A percentile compares a stretch with the other conserved stretches of the same genome.
Conservation (phyloP, 2,888 invertebrate genomes). For the Phaonia tiefii region DNA sequence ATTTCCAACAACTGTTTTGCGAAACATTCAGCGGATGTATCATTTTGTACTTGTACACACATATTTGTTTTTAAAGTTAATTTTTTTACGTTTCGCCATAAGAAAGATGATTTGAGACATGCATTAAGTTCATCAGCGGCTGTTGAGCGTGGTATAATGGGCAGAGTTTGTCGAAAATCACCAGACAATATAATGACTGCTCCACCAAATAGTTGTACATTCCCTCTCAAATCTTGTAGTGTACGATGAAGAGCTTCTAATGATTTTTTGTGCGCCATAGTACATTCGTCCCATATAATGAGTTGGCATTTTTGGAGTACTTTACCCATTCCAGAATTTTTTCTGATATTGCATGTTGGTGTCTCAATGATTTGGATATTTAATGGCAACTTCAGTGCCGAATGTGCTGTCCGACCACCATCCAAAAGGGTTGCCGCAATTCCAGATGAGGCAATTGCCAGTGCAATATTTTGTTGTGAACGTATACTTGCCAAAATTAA, state of each 20-base stretch:
- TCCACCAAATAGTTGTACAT: neutral
- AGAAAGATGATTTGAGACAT: slow-evolving; percentile 3
- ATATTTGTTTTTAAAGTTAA: slow-evolving; percentile 69
- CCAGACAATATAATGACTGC: slow-evolving; percentile 56
- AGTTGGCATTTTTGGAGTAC: slow-evolving; percentile 42
- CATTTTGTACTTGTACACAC: slow-evolving; percentile 68
- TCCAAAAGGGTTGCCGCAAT: neutral
- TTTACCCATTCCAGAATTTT: slow-evolving; percentile 32
- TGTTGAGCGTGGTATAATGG: slow-evolving; percentile 29
- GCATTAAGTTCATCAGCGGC: slow-evolving; percentile 39
- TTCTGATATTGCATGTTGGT: too few relatives aligned
- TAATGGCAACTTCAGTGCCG: too few relatives aligned
- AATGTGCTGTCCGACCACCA: too few relatives aligned
- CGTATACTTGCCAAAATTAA: slow-evolving; percentile 48
- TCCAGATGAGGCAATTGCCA: too few relatives aligned
- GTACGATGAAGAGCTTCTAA: slow-evolving; percentile 58
- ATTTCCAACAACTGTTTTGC: slow-evolving; percentile 7
- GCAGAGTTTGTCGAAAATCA: slow-evolving; percentile 61
- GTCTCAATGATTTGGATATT: too few relatives aligned
- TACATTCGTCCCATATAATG: slow-evolving; percentile 58
- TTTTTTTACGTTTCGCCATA: slow-evolving; percentile 6
- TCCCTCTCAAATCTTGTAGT: slow-evolving; percentile 44
- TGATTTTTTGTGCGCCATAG: slow-evolving; percentile 51
- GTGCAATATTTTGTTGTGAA: too few relatives aligned
- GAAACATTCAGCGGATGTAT: slow-evolving; percentile 5